Conservation (phyloP, 2,797 vertebrate genomes). For the Ctenopoma multispine region DNA sequence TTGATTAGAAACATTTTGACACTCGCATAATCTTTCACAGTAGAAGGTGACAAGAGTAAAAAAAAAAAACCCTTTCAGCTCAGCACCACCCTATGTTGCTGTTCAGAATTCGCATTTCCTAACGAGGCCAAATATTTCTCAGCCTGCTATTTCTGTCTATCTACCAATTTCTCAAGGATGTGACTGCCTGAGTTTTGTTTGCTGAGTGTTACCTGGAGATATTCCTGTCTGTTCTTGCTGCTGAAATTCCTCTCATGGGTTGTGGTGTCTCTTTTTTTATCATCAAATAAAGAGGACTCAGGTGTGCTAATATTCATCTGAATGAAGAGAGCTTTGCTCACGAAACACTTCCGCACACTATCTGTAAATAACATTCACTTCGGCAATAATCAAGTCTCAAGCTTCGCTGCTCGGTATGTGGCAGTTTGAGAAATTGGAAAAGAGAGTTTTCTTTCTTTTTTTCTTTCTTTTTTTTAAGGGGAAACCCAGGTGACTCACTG, state of each 20-base stretch:
- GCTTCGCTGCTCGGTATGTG: constrained; percentile 50
- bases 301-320: constrained; percentile 76
- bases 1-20: constrained; percentile 57
- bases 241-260: constrained; percentile 81
- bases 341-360: constrained; percentile 39
- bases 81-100: constrained; percentile 6
- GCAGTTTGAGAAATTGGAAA: constrained; percentile 53
- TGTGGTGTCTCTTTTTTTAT: constrained; percentile 76
- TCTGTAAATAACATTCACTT: constrained; percentile 49
- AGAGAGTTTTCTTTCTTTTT: constrained; percentile 32
- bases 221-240: constrained; percentile 85
- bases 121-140: constrained; percentile 53
- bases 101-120: constrained; percentile 36
- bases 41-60: constrained; percentile 28
- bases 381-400: constrained; percentile 45
- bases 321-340: constrained; percentile 65
- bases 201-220: constrained; percentile 75
- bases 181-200: constrained; percentile 68
- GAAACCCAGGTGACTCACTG: constrained; percentile 81
- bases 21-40: constrained; percentile 34
- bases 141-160: constrained; percentile 50
- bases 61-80: constrained; percentile 26
- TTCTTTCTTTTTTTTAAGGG: constrained; percentile 47
- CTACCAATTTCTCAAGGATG: constrained; percentile 64
- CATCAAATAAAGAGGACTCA: constrained; percentile 76